Base-by-base conservation (phyloP, 2,888 invertebrate genomes). In the Ennomos fuscantarius region DNA sequence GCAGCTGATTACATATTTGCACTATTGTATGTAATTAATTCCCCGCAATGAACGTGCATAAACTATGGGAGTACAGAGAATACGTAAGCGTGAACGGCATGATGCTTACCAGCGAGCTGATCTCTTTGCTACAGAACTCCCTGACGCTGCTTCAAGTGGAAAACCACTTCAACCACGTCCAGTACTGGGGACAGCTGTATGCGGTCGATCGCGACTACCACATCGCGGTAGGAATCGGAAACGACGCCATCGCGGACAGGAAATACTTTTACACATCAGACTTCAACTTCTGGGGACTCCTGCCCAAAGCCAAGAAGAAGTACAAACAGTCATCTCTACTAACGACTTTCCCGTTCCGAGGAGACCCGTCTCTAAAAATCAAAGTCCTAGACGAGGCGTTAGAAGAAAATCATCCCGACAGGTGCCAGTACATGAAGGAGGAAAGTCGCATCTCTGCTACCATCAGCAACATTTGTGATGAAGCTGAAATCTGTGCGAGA, bases 171-270 rank as follows among this genome's bases (percentile, higher is more conserved):
- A 86, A 93, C 11, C 94, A 95, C 77, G 94, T 97, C 50, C 97
- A 95, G 76, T 97, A 97, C 76, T 97, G 97, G 97, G 98, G 98
- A 0, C 95, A 95, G 77, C 95, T 98, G 49, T 93, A 94, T 65
- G 97, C 96, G 1, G 87, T 94, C 0, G 94, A 95, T 65, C 93
- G 93, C 12, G 97, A 97, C 83, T 98, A 98, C 81, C 96, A 95
- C 76, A 94, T 98, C 60, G 96, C 96, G 1, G 96, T 95, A 73
- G 98, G 98, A 10, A 95, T 95, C 65, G 95, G 94, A 64, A 94
- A 93, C 62, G 97, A 98, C 80, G 96, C 95, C 49, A 81, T 97
- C 40, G 81, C 87, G 13, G 95, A 95, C 55, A 94, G 94, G 73
- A 95, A 94, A 65, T 97, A 94, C 80, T 97, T 96, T 79, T 98